A percentile compares a stretch with the other conserved stretches of the same genome.
Evolutionary conservation across 2,797 vertebrate genomes (phyloP).

Genomic region (Clarias pachynema): DNA sequence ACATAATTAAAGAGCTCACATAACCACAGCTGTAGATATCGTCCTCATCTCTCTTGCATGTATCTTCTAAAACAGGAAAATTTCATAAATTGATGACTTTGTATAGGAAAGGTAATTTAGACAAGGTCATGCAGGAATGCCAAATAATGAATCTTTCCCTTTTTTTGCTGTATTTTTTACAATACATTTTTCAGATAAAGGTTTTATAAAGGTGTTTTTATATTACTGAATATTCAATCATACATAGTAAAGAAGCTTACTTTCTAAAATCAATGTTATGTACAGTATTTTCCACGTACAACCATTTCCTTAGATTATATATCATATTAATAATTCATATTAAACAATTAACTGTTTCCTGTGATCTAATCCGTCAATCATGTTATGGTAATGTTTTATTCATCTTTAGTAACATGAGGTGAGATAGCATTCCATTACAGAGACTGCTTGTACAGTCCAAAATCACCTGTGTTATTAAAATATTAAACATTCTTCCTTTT

Average conservation of each 20-base stretch:
- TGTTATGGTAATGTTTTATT: background rate
- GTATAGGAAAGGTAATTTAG: background rate
- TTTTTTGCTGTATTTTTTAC: background rate
- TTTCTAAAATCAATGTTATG: background rate
- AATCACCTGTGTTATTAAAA: background rate
- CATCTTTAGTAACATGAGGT: background rate
- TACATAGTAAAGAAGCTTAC: background rate
- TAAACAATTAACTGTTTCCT: background rate
- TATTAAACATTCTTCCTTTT: background rate
- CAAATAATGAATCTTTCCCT: background rate
- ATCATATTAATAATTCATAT: background rate
- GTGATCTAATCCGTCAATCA: background rate
- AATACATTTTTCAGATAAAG: background rate
- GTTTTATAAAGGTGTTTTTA: background rate
- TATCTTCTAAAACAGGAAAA: conserved; percentile 23
- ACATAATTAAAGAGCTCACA: conserved; percentile 59
- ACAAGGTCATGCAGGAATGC: background rate
- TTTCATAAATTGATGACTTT: background rate
- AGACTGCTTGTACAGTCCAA: background rate
- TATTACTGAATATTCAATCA: background rate
- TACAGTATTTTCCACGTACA: background rate
- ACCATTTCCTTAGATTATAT: background rate
- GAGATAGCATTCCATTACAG: background rate
- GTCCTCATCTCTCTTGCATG: conserved; percentile 60
- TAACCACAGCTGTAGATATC: conserved; percentile 54